Percentiles rank a stretch among this genome's conserved stretches.
Conservation (phyloP, 2,888 invertebrate species). For the Erynnis tages region DNA sequence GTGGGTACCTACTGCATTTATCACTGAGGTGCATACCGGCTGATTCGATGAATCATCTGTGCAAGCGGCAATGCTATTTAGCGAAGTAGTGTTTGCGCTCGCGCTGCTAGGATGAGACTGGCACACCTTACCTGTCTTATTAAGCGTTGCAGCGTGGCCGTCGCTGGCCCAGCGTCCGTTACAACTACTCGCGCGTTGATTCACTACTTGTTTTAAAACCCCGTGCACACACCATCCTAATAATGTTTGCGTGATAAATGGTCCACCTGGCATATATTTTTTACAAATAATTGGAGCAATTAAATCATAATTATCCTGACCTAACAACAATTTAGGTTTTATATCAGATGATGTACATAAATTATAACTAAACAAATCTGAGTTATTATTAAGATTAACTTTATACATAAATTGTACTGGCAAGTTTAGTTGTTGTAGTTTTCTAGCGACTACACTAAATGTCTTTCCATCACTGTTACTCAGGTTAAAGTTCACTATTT, state of each 20-base stretch:
- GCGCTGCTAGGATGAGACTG: neutral
- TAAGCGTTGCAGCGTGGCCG: neutral
- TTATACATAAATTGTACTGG: constrained; percentile 8
- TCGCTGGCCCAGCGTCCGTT: neutral
- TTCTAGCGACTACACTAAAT: constrained; percentile 2
- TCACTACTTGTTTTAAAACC: neutral
- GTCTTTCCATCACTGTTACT: neutral
- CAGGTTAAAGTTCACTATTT: neutral
- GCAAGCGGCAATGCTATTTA: neutral
- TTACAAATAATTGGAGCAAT: constrained; percentile 23
- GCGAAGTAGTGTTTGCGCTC: neutral
- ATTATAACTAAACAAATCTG: constrained; percentile 1
- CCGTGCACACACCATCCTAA: constrained; percentile 20
- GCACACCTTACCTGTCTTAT: neutral
- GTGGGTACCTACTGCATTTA: neutral
- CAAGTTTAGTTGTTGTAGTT: constrained; percentile 16
- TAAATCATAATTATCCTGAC: constrained; percentile 29
- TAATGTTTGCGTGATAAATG: constrained; percentile 3
- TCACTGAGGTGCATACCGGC: neutral
- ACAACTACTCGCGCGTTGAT: neutral
- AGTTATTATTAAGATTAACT: neutral
- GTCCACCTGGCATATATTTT: constrained; percentile 15
- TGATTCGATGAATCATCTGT: neutral
- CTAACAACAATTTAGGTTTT: constrained; percentile 21
- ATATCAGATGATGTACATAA: constrained; percentile 1